Conservation (phyloP, 64 coral and sea anemone species). For the Porites lutea region DNA sequence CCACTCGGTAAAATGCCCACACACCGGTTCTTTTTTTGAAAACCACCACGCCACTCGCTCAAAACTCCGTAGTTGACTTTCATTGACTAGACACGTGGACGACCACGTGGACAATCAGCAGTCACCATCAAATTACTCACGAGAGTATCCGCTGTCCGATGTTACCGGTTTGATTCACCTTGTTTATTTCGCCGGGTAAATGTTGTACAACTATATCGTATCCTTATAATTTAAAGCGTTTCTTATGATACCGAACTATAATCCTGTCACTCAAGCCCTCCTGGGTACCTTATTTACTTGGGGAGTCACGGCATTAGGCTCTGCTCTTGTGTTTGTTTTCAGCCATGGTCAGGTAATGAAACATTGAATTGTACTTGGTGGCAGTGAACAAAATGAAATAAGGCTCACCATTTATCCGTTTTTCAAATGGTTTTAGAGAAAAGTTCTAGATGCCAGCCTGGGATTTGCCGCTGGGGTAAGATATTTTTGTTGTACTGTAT, state of each 20-base stretch:
- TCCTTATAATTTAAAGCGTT: constrained; percentile 16
- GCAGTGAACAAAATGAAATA: too few species aligned
- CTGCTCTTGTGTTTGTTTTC: constrained; percentile 95
- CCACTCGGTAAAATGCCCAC: too few species aligned
- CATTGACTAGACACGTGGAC: too few species aligned
- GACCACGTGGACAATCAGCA: too few species aligned
- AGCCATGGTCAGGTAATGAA: constrained; percentile 91
- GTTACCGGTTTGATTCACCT: too few species aligned
- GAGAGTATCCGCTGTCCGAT: not conserved
- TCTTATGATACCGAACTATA: constrained; percentile 80
- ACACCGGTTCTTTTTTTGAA: too few species aligned
- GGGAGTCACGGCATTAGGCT: constrained; percentile 91
- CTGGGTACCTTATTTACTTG: constrained; percentile 97
- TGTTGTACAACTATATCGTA: too few species aligned
- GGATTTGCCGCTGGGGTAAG: constrained; percentile 99
- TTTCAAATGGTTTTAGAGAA: constrained; percentile 50
- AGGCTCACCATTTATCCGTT: too few species aligned
- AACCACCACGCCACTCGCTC: too few species aligned
- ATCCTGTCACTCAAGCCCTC: constrained; percentile 88
- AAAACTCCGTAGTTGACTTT: too few species aligned
- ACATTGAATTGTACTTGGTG: not conserved
- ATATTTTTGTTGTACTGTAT: not conserved
- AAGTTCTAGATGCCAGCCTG: constrained; percentile 96
- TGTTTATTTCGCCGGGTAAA: too few species aligned
- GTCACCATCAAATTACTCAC: not conserved